Percentiles rank a stretch among this genome's conserved stretches.
Conservation (phyloP, 2,888 invertebrate species). For the Hylaea fasciaria region DNA sequence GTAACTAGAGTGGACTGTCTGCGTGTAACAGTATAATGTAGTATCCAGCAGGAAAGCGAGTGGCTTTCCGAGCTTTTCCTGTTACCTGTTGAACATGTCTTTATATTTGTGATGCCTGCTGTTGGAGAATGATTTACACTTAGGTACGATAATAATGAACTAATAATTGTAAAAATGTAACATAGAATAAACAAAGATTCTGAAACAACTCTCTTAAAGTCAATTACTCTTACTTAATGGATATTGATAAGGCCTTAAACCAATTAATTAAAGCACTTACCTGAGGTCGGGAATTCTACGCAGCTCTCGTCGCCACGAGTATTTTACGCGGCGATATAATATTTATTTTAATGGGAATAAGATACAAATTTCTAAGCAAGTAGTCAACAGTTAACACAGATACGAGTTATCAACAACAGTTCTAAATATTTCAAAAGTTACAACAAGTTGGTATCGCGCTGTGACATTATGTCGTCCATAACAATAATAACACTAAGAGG, state of each 20-base stretch:
- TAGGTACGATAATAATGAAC: no score
- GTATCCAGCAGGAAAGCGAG: conserved; percentile 17
- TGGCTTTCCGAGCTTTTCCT: conserved; percentile 26
- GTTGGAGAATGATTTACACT: no score
- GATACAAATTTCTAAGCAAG: conserved; percentile 72
- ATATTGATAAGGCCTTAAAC: conserved; percentile 18
- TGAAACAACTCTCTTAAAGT: conserved; percentile 7
- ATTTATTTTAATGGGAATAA: conserved; percentile 64
- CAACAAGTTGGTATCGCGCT: conserved; percentile 69
- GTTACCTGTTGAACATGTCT: conserved; percentile 42
- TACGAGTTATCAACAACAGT: conserved; percentile 79
- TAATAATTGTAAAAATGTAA: background rate
- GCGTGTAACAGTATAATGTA: conserved; percentile 24
- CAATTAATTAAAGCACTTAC: conserved; percentile 53
- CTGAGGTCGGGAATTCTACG: conserved; percentile 54
- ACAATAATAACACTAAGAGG: conserved; percentile 73
- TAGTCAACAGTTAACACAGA: conserved; percentile 84
- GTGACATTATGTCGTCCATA: conserved; percentile 68
- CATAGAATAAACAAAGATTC: background rate
- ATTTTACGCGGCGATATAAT: conserved; percentile 68
- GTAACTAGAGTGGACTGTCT: conserved; percentile 21
- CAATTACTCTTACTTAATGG: conserved; percentile 14
- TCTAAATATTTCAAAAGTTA: conserved; percentile 80
- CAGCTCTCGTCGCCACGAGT: conserved; percentile 47
- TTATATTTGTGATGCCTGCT: background rate